These are phyloP conservation scores for Drosophila rufa DNA, from an alignment of 1,140 invertebrate species.

Conservation along the genomic window DNA sequence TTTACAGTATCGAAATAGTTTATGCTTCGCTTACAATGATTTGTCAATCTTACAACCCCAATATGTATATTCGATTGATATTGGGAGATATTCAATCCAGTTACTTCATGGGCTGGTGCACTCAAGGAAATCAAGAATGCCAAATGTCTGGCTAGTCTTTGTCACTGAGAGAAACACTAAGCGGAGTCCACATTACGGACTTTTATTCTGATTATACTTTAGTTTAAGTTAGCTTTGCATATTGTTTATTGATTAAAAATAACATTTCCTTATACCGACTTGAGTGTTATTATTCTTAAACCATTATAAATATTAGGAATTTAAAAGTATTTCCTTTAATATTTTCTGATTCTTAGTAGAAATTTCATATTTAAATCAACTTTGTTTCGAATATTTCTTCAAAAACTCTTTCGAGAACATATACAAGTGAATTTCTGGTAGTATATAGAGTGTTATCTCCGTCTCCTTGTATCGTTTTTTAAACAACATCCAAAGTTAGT, in stretches of 20 bases:
- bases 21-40: not conserved
- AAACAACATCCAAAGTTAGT: not conserved
- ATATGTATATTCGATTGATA: conserved; percentile 8
- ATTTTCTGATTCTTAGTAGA: not conserved
- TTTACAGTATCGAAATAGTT: not conserved
- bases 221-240: accelerated
- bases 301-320: too few species aligned
- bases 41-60: conserved; percentile 7
- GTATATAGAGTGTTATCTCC: not conserved
- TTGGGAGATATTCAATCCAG: conserved; percentile 11
- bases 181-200: too few species aligned
- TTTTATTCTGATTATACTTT: too few species aligned
- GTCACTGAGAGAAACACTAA: not conserved
- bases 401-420: not conserved
- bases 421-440: not conserved
- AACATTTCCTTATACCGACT: not conserved
- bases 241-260: too few species aligned
- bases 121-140: conserved; percentile 28
- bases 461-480: not conserved
- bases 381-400: not conserved
- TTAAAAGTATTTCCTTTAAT: not conserved
- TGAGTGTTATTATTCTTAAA: not conserved
- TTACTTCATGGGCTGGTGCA: conserved; percentile 10
- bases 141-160: not conserved
- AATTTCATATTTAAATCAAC: not conserved